Evolutionary conservation across 92 coral and sea anemone species (phyloP), one percentile per base, ranked within the genome.

Genomic region (Chrysogorgia sp.): DNA sequence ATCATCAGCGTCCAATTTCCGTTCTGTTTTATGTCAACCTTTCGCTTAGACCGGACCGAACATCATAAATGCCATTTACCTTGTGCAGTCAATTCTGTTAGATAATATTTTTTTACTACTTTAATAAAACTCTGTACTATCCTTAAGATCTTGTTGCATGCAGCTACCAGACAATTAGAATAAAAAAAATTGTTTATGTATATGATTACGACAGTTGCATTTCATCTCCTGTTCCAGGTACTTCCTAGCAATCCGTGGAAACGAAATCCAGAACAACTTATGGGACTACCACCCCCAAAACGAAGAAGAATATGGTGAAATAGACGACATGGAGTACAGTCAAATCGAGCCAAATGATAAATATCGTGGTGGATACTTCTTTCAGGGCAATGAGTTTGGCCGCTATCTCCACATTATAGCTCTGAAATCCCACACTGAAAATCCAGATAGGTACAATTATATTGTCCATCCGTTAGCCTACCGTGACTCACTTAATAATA

Each of bases 251-350:
- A 6, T 52, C 17, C 59, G 59, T 52, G 59, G 59, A 52, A 52
- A 52, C 17, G 59, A 52, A 17, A 52, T 52, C 26, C 59, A 52
- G 59, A 52, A 52, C 59, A 52, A 52, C 26, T 23, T 52, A n/a
- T 52, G 59, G 59, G 59, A 52, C 20, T 52, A 52, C 26, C 59
- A 52, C 17, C 59, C 59, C 20, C 59, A 52, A 6, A n/a, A 52
- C 5, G 59, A 52, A n/a, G 59, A 52, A 52, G 59, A 23, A 52
- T 6, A n/a, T n/a, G 43, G 10, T 4, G 26, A 52, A 5, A 23
- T 17, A n/a, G 9, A 52, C 17, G 59, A 52, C 59, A 6, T 52
- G 7, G 59, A 52, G 59, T 52, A 52, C 26, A 52, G 59, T 23
- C 59, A 52, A 17, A 6, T 52, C 26, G 22, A 52, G 59, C 59